These are phyloP conservation scores for Orthonevra nobilis DNA, from an alignment of 2,888 invertebrate genomes.

Conservation along the genomic window DNA sequence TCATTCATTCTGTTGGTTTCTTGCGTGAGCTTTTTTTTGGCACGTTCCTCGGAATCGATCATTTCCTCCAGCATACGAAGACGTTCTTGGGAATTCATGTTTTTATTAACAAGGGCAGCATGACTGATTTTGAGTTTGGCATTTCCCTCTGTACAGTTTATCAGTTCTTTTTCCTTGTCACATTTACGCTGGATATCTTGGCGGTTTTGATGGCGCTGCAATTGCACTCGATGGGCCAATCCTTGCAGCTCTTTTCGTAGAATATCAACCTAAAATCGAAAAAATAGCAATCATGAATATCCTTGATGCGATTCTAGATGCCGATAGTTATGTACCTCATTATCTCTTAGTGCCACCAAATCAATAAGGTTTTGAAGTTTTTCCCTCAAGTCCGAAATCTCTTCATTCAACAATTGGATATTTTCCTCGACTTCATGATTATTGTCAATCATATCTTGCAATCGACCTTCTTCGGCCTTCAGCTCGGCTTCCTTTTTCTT, in stretches of 20 bases:
- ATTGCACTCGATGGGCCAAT: slow-evolving; percentile 75
- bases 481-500: slow-evolving; percentile 78
- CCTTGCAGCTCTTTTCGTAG: slow-evolving; percentile 77
- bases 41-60: slow-evolving; percentile 75
- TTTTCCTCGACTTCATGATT: slow-evolving; percentile 81
- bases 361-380: slow-evolving; percentile 78
- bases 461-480: slow-evolving; percentile 81
- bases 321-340: slow-evolving; percentile 80
- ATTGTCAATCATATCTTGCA: slow-evolving; percentile 81
- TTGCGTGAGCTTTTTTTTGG: slow-evolving; percentile 73
- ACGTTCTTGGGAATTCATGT: slow-evolving; percentile 76
- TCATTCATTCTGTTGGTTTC: slow-evolving; percentile 76
- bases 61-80: slow-evolving; percentile 78
- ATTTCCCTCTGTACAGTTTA: slow-evolving; percentile 70
- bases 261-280: slow-evolving; percentile 73
- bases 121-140: slow-evolving; percentile 73
- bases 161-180: slow-evolving; percentile 72
- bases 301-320: too few relatives aligned
- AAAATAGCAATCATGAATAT: too few relatives aligned
- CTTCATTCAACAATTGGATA: slow-evolving; percentile 79
- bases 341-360: slow-evolving; percentile 77
- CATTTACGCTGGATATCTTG: slow-evolving; percentile 72
- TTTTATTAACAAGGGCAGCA: slow-evolving; percentile 74
- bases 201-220: slow-evolving; percentile 77
- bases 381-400: slow-evolving; percentile 77